phyloP scores from a whole-genome alignment of 2,888 invertebrate genomes.

The Ephialtes manifestator region DNA sequence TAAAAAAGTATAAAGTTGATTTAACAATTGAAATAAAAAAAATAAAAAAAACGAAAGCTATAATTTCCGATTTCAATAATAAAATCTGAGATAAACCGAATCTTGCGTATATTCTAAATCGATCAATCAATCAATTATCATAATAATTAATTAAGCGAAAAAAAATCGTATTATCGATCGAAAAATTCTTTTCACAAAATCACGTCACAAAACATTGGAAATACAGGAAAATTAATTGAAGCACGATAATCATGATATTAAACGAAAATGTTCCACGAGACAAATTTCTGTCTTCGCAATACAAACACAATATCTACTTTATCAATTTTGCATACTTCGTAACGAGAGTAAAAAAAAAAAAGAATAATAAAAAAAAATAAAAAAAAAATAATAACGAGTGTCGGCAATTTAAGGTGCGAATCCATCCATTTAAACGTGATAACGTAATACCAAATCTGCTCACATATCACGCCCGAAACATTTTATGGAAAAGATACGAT shows the following conservation, averaged over 20 bases:
- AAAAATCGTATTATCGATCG: background rate
- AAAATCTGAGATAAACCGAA: conserved; percentile 2
- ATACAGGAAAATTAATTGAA: conserved; percentile 52
- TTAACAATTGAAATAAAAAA: background rate
- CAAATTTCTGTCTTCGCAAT: conserved; percentile 14
- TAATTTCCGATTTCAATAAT: background rate
- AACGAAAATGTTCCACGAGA: conserved; percentile 10
- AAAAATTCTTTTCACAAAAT: conserved; percentile 1
- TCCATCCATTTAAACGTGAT: conserved; percentile 70
- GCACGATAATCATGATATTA: conserved; percentile 50
- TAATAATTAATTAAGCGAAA: conserved; percentile 12
- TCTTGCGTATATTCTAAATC: conserved; percentile 32
- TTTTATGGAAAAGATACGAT: conserved; percentile 52
- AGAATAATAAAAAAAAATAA: conserved; percentile 13
- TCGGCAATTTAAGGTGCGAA: conserved; percentile 60
- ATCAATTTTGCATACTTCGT: conserved; percentile 8
- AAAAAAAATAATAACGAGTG: background rate
- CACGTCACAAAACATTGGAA: conserved; percentile 27
- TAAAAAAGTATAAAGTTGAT: conserved; percentile 6
- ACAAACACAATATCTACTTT: conserved; percentile 11
- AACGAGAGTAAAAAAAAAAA: conserved; percentile 3
- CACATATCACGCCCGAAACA: conserved; percentile 69
- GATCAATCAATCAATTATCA: conserved; percentile 7
- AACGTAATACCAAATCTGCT: conserved; percentile 67
- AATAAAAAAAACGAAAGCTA: no score